Conservation (phyloP, 30 jellyfish, hydroid and myxozoan species). For the Calvadosia cruxmelitensis region DNA sequence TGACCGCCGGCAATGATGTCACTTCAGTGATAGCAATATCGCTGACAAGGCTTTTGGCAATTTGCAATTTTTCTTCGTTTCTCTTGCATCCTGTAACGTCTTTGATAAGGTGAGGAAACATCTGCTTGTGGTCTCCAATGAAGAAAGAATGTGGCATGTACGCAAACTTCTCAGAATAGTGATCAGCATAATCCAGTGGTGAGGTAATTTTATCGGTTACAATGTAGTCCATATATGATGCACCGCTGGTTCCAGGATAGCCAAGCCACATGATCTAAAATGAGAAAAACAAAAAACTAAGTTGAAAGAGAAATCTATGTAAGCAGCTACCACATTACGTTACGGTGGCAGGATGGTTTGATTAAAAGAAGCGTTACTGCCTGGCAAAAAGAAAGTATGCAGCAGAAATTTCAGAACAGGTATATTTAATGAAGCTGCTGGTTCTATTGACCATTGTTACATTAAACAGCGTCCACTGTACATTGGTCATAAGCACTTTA, state of each 20-base stretch:
- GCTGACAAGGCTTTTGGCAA: constrained; percentile 3
- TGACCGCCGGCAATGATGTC: constrained; percentile 65
- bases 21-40: constrained; percentile 33
- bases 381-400: too few relatives aligned
- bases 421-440: too few relatives aligned
- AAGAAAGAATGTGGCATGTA: constrained; percentile 93
- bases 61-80: constrained; percentile 56
- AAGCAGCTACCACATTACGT: too few relatives aligned
- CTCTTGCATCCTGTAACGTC: constrained; percentile 92
- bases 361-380: too few relatives aligned
- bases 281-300: not conserved
- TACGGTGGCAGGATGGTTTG: too few relatives aligned
- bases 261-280: constrained; percentile 98
- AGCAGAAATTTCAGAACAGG: not conserved
- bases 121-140: constrained; percentile 97
- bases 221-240: constrained; percentile 97
- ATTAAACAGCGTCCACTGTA: too few relatives aligned
- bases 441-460: too few relatives aligned
- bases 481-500: too few relatives aligned
- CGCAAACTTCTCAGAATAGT: constrained; percentile 95
- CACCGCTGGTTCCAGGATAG: constrained; percentile 99
- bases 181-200: constrained; percentile 76
- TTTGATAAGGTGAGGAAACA: constrained; percentile 93
- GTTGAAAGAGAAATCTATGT: not conserved
- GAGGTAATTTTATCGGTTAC: constrained; percentile 93